Conservation (phyloP, 2,888 invertebrate species). For the Ashinkailepas kermadecensis region DNA sequence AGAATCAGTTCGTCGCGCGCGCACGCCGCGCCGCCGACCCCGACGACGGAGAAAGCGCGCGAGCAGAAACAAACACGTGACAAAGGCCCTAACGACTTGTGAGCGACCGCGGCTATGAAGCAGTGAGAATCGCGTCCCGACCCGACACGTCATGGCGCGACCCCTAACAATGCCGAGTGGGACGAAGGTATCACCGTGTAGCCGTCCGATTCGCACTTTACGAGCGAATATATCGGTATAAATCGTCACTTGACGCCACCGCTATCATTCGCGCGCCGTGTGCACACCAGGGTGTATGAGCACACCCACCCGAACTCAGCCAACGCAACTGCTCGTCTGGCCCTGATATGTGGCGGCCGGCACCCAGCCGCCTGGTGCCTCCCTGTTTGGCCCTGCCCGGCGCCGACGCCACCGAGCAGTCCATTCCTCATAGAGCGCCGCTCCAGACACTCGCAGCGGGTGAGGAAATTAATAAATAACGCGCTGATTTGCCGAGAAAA, state of each 20-base stretch:
- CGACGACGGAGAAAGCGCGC: not conserved
- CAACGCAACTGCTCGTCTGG: no score
- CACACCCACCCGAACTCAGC: not conserved
- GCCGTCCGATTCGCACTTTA: not conserved
- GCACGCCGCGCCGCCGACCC: not conserved
- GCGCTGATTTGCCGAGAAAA: constrained; percentile 18
- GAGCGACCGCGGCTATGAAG: not conserved
- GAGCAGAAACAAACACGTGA: not conserved
- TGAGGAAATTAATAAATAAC: constrained; percentile 11
- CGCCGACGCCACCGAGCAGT: no score
- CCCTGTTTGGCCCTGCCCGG: no score
- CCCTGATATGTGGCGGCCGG: no score
- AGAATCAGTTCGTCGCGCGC: not conserved
- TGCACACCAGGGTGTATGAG: not conserved
- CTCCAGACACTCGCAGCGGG: constrained; percentile 4
- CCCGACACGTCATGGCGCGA: not conserved
- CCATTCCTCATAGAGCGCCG: not conserved
- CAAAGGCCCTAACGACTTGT: not conserved
- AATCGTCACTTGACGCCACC: not conserved
- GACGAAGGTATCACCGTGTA: not conserved
- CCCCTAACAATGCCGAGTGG: not conserved
- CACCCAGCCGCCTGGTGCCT: no score
- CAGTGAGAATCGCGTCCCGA: not conserved
- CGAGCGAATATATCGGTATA: not conserved
- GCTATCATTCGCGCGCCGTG: not conserved